Evolutionary conservation across 2,797 vertebrate species (phyloP).

Genomic region (Xenops minutus): DNA sequence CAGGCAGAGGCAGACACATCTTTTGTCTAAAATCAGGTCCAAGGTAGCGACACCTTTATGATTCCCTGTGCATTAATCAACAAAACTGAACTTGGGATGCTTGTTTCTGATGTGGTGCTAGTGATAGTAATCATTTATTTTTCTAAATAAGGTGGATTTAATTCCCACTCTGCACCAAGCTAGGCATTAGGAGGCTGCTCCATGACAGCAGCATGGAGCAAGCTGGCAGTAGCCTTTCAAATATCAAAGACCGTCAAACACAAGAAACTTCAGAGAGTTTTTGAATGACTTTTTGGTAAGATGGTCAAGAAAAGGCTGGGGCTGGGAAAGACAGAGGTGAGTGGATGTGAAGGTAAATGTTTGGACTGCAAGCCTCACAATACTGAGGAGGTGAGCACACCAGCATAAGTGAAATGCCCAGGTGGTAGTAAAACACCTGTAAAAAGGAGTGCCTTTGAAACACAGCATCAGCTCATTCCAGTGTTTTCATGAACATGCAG

Average conservation of each 20-base stretch:
- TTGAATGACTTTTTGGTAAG: neutral
- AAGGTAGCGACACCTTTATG: neutral
- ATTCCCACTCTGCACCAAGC: neutral
- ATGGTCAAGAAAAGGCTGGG: neutral
- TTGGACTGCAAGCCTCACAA: neutral
- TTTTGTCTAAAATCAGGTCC: neutral
- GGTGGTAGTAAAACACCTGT: neutral
- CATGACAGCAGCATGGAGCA: neutral
- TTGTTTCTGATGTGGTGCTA: neutral
- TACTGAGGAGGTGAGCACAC: neutral
- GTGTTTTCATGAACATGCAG: neutral
- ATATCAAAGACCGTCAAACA: neutral
- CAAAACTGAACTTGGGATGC: neutral
- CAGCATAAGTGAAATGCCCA: rapidly evolving
- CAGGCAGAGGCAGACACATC: neutral
- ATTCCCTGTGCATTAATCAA: neutral
- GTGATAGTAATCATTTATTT: neutral
- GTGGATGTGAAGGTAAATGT: neutral
- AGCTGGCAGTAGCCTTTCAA: neutral
- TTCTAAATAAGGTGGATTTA: neutral
- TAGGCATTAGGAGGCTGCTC: neutral
- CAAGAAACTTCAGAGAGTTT: neutral
- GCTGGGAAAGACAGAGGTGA: neutral
- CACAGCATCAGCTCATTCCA: neutral
- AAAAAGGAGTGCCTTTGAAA: neutral